A percentile compares a stretch with the other conserved stretches of the same genome.
These are phyloP conservation scores for Hippoglossus stenolepis DNA, from an alignment of 2,113 vertebrate genomes.

Conservation along the genomic window DNA sequence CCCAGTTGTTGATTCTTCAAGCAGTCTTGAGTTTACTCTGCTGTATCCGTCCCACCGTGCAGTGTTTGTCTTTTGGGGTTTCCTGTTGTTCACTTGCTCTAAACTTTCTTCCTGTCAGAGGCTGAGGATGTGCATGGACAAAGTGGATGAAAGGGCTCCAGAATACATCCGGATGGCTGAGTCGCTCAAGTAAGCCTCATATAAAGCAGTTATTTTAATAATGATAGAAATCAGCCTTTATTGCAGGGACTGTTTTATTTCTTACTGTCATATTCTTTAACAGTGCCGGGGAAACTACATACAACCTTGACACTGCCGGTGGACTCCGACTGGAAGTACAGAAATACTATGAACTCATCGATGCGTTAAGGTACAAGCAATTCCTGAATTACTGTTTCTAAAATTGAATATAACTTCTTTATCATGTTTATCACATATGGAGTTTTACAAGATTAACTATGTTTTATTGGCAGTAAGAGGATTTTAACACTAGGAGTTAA, in stretches of 20 bases:
- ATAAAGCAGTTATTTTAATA: not conserved
- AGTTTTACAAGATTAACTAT: constrained; percentile 1
- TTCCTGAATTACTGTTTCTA: not conserved
- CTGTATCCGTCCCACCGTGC: constrained; percentile 41
- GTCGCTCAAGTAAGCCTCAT: constrained; percentile 90
- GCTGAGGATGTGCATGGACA: constrained; percentile 93
- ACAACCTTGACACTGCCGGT: constrained; percentile 88
- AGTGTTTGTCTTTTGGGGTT: constrained; percentile 30
- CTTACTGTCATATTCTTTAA: constrained; percentile 10
- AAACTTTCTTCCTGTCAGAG: constrained; percentile 83
- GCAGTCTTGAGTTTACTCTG: constrained; percentile 33
- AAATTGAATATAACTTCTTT: too few relatives aligned
- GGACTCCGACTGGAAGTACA: constrained; percentile 93
- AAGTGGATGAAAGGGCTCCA: constrained; percentile 94
- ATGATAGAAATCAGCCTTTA: not conserved
- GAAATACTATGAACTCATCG: constrained; percentile 95
- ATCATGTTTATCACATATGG: not conserved
- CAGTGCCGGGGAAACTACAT: constrained; percentile 94
- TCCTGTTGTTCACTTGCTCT: constrained; percentile 42
- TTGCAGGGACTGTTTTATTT: not conserved
- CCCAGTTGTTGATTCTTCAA: constrained; percentile 7
- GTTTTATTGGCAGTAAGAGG: constrained; percentile 88
- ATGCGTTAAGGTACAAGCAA: constrained; percentile 90
- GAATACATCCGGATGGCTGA: constrained; percentile 95
- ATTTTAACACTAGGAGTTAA: constrained; percentile 92